Percentiles rank a stretch among this genome's conserved stretches.
Conservation (phyloP, 2,888 invertebrate species). For the Disparrhopalites patrizii region DNA sequence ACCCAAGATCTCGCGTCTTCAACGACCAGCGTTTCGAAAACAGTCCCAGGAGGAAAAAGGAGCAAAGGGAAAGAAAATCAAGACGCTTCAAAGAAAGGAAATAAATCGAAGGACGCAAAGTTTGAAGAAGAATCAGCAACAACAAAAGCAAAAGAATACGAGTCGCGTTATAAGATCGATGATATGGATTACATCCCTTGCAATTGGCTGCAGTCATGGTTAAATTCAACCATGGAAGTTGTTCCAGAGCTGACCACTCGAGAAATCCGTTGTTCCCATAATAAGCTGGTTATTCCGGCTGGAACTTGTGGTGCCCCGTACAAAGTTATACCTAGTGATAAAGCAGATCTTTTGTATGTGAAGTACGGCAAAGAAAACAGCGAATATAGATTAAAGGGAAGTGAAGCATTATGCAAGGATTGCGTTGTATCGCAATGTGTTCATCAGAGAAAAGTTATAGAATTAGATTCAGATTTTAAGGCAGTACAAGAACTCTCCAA, state of each 20-base stretch:
- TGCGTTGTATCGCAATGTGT: slow-evolving; percentile 57
- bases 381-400: slow-evolving; percentile 52
- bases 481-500: slow-evolving; percentile 29
- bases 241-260: slow-evolving; percentile 55
- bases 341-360: slow-evolving; percentile 17
- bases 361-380: slow-evolving; percentile 49
- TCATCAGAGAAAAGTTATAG: slow-evolving; percentile 53
- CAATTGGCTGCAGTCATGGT: slow-evolving; percentile 58
- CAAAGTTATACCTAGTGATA: slow-evolving; percentile 9
- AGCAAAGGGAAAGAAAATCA: slow-evolving; percentile 16
- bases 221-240: slow-evolving; percentile 50
- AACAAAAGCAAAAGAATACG: not conserved
- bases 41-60: not conserved
- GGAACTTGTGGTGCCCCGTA: not conserved
- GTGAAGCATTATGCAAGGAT: slow-evolving; percentile 50
- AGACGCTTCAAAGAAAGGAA: slow-evolving; percentile 47
- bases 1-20: not conserved
- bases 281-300: slow-evolving; percentile 49
- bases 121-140: too few relatives aligned
- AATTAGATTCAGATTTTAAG: slow-evolving; percentile 56
- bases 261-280: slow-evolving; percentile 54
- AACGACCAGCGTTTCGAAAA: not conserved
- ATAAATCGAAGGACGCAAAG: slow-evolving; percentile 11
- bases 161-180: not conserved
- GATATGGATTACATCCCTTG: slow-evolving; percentile 55